phyloP scores from a whole-genome alignment of 2,888 invertebrate species.

The Ischnus inquisitorius region DNA sequence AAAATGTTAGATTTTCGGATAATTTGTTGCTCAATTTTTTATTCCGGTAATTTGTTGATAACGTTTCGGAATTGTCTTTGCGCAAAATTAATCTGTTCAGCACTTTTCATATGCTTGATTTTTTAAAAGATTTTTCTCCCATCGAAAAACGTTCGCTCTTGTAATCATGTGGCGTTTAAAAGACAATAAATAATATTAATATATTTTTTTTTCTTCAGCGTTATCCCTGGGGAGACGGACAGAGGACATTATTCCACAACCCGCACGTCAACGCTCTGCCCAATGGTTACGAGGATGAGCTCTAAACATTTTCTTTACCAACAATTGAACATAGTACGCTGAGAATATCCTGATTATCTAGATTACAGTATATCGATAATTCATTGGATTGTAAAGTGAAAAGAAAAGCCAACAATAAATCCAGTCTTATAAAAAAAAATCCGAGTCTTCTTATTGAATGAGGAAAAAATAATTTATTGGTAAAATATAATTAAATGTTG shows the following conservation, averaged over 20 bases:
- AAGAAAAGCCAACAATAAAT: not conserved
- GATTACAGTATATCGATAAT: conserved; percentile 20
- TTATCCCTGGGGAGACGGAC: conserved; percentile 82
- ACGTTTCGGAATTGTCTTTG: too few species aligned
- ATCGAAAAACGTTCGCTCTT: too few species aligned
- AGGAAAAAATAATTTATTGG: not conserved
- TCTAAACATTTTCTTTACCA: not conserved
- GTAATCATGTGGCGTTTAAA: too few species aligned
- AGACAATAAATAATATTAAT: too few species aligned
- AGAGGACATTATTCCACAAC: conserved; percentile 78
- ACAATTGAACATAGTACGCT: conserved; percentile 31
- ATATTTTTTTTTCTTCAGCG: conserved; percentile 70
- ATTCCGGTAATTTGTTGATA: too few species aligned
- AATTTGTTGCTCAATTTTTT: too few species aligned
- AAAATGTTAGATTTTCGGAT: too few species aligned
- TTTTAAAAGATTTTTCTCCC: too few species aligned
- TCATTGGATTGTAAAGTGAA: conserved; percentile 30
- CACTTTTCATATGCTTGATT: too few species aligned
- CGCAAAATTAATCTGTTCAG: too few species aligned
- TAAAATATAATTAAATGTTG: not conserved
- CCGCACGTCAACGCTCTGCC: conserved; percentile 77
- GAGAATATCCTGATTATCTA: conserved; percentile 20
- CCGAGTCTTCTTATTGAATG: not conserved
- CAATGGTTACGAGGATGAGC: conserved; percentile 67
- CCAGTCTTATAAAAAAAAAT: not conserved